Percentiles rank a stretch among this genome's conserved stretches.
These are phyloP conservation scores for Ammodytes dubius DNA, from an alignment of 2,113 vertebrate genomes.

Conservation along the genomic window DNA sequence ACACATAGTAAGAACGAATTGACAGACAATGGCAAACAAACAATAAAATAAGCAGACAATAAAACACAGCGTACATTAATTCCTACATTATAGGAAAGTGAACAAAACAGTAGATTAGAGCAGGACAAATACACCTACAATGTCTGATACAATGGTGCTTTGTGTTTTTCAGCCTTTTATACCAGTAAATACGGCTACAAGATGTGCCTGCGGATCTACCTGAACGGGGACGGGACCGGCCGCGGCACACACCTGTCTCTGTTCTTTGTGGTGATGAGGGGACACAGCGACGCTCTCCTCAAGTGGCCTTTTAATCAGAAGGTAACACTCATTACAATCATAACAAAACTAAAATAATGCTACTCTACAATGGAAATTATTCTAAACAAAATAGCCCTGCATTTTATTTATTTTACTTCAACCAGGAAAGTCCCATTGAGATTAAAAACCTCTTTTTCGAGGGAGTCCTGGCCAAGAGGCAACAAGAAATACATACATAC, in stretches of 20 bases:
- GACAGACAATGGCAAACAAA: too few species aligned
- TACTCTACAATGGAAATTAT: not conserved
- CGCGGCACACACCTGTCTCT: conserved; percentile 94
- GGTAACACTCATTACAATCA: conserved; percentile 77
- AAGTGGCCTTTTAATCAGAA: conserved; percentile 99
- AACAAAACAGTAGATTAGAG: too few species aligned
- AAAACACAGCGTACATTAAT: too few species aligned
- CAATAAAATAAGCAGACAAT: too few species aligned
- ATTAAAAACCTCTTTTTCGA: too few species aligned
- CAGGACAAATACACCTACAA: too few species aligned
- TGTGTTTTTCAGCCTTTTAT: conserved; percentile 90
- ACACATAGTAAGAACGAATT: too few species aligned
- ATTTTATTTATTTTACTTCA: too few species aligned
- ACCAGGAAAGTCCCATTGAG: too few species aligned
- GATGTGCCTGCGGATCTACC: conserved; percentile 96
- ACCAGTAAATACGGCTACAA: conserved; percentile 98
- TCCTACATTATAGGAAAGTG: too few species aligned
- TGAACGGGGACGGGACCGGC: conserved; percentile 95
- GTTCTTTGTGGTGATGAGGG: conserved; percentile 98
- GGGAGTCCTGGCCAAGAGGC: too few species aligned
- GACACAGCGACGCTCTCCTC: conserved; percentile 93
- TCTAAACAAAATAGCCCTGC: not conserved
- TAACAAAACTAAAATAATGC: not conserved
- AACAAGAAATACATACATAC: too few species aligned
- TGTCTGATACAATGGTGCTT: not conserved